Conservation (phyloP, 37 sponge, comb jelly and placozoan species). For the Axinella damicornis region DNA sequence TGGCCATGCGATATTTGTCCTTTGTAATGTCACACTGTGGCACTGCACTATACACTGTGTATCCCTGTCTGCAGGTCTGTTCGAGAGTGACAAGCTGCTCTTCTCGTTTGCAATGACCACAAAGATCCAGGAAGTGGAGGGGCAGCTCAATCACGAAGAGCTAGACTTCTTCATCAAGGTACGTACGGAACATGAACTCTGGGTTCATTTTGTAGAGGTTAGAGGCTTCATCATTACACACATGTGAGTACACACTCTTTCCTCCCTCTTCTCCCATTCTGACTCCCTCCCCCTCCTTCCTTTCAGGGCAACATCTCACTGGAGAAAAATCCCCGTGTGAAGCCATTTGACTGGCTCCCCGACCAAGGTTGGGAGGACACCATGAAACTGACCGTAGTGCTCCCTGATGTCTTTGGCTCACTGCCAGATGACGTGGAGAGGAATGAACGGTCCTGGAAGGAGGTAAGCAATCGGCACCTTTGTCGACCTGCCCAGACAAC, state of each 20-base stretch:
- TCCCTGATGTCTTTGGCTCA: constrained; percentile 83
- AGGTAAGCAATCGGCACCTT: constrained; percentile 30
- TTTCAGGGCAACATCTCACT: constrained; percentile 90
- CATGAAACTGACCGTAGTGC: constrained; percentile 76
- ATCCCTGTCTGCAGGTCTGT: constrained; percentile 75
- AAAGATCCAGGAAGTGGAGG: constrained; percentile 95
- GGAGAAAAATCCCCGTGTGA: constrained; percentile 89
- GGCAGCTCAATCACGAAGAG: constrained; percentile 81
- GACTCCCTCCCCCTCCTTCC: too few relatives aligned
- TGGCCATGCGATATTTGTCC: background rate
- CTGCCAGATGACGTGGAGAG: constrained; percentile 93
- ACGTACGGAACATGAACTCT: background rate
- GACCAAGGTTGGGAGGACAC: constrained; percentile 99
- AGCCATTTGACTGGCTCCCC: constrained; percentile 96
- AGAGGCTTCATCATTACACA: too few relatives aligned
- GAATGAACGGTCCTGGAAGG: constrained; percentile 86
- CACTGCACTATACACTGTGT: background rate
- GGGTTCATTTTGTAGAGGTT: too few relatives aligned
- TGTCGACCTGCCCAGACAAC: too few relatives aligned
- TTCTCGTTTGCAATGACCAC: constrained; percentile 99
- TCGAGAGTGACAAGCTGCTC: constrained; percentile 97
- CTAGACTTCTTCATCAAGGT: constrained; percentile 98
- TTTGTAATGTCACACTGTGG: background rate
- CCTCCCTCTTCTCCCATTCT: too few relatives aligned
- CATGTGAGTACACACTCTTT: too few relatives aligned